Base-by-base conservation (phyloP, 1,140 invertebrate species). In the Scaptomyza montana region DNA sequence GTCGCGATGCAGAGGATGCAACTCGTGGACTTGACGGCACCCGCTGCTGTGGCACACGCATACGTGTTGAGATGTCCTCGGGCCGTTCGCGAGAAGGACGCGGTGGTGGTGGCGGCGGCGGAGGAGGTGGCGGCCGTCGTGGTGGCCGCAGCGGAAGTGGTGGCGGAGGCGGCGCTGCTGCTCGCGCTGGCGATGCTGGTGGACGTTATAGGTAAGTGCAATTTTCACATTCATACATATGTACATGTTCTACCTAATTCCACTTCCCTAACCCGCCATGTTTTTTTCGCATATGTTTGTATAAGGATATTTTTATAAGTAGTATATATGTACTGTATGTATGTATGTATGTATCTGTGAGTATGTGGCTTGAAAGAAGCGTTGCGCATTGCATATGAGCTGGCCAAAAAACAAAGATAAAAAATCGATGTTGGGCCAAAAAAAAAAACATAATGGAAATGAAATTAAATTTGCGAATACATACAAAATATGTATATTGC, bases 1-100 rank as follows among this genome's bases (percentile, higher is more conserved):
- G 97, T 5, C 94, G 98, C 74, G 99, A 99, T 93, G 98, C 98
- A 12, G 98, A 99, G 93, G 98, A 99, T 93, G 97, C 98, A 56
- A 97, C 98, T n/a, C 93, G 97, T 85, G 97, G 95, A 51, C 93
- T 99, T 65, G 98, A 99, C 94, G 98, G 98, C 94, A 97, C 96
- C 96, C 94, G 96, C 49, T 96, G 96, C 92, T 97, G 96, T 93
- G 96, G 96, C 7, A 95, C 95, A 16, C 94, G 96, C 89, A 96
- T 97, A 50, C 94, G 96, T 71, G 96, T 97, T 21, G 96, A 97
- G 92, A 97, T 97, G 96, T 97, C 96, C 1, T 97, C 95, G 74
- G 97, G 97, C 0, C 94, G 96, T 86, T 96, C 96, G 70, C 93
- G 96, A 57, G 94, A 96, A 71, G 95, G 95, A 53, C 93, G 95